Percentiles rank a stretch among this genome's conserved stretches.
phyloP scores from a whole-genome alignment of 2,113 vertebrate genomes.

The Tenrec ecaudatus region DNA sequence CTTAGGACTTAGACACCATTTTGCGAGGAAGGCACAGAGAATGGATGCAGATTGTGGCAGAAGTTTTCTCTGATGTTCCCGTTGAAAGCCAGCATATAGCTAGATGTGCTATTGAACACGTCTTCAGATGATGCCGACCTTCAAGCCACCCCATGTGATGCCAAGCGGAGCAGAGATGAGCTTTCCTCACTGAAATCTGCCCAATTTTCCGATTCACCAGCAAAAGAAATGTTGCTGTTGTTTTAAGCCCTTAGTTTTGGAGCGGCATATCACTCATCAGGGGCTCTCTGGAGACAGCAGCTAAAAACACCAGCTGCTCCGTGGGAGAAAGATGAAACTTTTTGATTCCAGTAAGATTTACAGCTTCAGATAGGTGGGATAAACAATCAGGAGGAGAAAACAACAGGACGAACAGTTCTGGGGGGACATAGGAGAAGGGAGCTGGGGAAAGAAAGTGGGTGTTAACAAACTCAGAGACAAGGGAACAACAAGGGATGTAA shows the following conservation, averaged over 20 bases:
- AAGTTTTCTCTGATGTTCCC: neutral
- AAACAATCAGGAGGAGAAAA: no score
- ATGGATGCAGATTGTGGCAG: neutral
- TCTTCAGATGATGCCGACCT: neutral
- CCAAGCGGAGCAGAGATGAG: neutral
- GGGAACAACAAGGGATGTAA: no score
- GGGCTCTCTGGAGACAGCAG: no score
- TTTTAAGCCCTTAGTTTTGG: neutral
- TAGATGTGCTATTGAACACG: neutral
- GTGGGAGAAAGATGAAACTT: no score
- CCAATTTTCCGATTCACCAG: constrained; percentile 7
- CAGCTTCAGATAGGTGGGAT: no score
- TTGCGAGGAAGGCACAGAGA: neutral
- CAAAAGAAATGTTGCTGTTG: neutral
- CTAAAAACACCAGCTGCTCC: no score
- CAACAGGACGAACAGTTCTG: no score
- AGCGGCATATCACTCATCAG: neutral
- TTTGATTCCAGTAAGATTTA: no score
- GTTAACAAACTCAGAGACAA: no score
- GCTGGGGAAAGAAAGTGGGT: no score
- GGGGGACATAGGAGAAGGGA: no score
- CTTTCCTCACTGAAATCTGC: neutral
- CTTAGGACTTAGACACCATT: neutral
- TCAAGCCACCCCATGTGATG: neutral
- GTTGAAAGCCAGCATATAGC: neutral